Conservation (phyloP, 2,113 vertebrate species). For the Dolichotis patagonum region DNA sequence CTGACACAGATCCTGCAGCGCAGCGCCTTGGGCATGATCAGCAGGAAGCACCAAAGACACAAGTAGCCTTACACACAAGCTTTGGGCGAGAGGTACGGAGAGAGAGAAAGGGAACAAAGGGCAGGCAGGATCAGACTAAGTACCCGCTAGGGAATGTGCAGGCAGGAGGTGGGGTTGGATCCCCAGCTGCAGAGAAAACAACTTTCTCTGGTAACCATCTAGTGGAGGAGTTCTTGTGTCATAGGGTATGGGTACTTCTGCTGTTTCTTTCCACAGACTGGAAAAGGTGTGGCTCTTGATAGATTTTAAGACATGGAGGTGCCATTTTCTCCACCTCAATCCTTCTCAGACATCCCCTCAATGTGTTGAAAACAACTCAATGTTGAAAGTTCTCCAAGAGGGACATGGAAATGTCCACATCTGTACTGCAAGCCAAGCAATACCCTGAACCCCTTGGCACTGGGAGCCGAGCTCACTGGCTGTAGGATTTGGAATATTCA, state of each 20-base stretch:
- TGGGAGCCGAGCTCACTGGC: not conserved
- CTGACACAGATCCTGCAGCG: not conserved
- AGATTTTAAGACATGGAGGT: not conserved
- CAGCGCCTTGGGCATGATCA: too few species aligned
- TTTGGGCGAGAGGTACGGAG: not conserved
- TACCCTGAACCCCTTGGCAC: not conserved
- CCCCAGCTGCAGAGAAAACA: not conserved
- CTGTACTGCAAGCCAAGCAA: not conserved
- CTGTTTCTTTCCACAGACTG: not conserved
- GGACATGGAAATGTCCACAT: rapidly evolving
- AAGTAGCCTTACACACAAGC: not conserved
- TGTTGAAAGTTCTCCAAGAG: not conserved
- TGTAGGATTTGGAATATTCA: not conserved
- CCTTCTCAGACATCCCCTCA: not conserved
- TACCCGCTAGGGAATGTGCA: rapidly evolving
- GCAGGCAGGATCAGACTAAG: too few species aligned
- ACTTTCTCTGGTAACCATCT: not conserved
- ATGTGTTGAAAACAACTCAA: not conserved
- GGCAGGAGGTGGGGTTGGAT: not conserved
- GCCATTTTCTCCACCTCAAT: not conserved
- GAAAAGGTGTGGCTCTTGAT: not conserved
- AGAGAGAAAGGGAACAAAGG: not conserved
- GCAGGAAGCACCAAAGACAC: not conserved
- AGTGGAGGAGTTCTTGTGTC: too few species aligned
- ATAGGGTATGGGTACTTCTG: rapidly evolving